Evolutionary conservation across 2,797 vertebrate genomes (phyloP).

Genomic region (Fringilla coelebs): DNA sequence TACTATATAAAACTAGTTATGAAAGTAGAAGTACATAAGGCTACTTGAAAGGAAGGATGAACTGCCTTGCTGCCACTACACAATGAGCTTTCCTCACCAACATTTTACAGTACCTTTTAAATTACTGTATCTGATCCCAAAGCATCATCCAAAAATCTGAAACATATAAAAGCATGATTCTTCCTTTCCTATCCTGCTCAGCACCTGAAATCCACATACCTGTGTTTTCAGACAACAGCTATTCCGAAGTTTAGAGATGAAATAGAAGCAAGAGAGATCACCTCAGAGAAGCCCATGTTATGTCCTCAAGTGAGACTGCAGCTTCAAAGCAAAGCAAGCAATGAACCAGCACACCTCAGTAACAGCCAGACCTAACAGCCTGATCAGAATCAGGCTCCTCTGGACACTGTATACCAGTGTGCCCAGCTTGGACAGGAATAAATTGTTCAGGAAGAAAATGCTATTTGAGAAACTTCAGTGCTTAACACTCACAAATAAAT

Average conservation of each 20-base stretch:
- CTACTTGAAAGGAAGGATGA: not conserved
- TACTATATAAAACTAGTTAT: not conserved
- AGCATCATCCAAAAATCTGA: not conserved
- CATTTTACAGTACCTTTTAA: not conserved
- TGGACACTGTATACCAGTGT: not conserved
- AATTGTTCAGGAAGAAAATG: not conserved
- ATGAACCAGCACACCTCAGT: not conserved
- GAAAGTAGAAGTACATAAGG: not conserved
- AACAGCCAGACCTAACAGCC: not conserved
- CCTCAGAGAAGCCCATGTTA: not conserved
- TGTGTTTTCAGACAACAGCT: not conserved
- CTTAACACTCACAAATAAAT: not conserved
- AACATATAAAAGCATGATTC: not conserved
- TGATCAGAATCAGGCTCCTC: not conserved
- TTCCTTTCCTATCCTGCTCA: not conserved
- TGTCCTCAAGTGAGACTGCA: not conserved
- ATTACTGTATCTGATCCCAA: not conserved
- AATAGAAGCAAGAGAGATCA: not conserved
- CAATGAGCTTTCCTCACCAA: not conserved
- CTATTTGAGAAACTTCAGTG: not conserved
- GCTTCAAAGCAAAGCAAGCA: not conserved
- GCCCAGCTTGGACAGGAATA: not conserved
- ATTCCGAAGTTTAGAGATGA: not conserved
- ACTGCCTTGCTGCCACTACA: not conserved
- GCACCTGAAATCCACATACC: not conserved